Evolutionary conservation across 2,797 vertebrate genomes (phyloP).

Genomic region (Protonibea diacanthus): DNA sequence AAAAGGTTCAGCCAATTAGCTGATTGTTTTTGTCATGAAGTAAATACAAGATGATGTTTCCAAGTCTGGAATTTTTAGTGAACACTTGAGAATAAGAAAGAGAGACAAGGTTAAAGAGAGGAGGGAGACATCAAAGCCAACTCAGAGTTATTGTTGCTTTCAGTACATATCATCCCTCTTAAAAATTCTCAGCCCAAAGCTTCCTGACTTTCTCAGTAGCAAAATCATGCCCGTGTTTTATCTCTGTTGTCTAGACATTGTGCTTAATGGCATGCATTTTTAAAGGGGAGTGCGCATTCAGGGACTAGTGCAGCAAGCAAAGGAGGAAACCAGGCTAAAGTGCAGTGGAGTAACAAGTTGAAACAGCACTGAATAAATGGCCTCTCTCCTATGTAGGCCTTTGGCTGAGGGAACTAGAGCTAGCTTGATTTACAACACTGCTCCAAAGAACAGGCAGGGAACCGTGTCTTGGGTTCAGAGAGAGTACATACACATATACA

Average conservation of each 20-base stretch:
- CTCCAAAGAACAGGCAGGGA: conserved; percentile 66
- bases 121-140: conserved; percentile 29
- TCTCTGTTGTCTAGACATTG: conserved; percentile 49
- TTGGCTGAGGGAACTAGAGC: conserved; percentile 61
- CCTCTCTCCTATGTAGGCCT: conserved; percentile 51
- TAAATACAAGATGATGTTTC: conserved; percentile 28
- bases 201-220: conserved; percentile 9
- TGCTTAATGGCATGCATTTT: conserved; percentile 61
- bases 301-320: conserved; percentile 38
- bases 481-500: conserved; percentile 40
- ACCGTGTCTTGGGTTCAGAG: conserved; percentile 57
- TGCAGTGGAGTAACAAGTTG: conserved; percentile 62
- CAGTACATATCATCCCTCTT: conserved; percentile 1
- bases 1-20: background rate
- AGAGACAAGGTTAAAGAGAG: conserved; percentile 7
- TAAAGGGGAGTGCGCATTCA: conserved; percentile 46
- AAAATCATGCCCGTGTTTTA: conserved; percentile 33
- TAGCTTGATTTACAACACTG: conserved; percentile 68
- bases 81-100: conserved; percentile 31
- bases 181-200: conserved; percentile 31
- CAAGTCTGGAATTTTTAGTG: conserved; percentile 11
- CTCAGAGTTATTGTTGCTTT: conserved; percentile 12
- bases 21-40: conserved; percentile 23
- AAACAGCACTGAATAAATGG: conserved; percentile 60
- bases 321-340: conserved; percentile 55